phyloP scores from a whole-genome alignment of 2,888 invertebrate species.

The Lycocerus yunnanus region DNA sequence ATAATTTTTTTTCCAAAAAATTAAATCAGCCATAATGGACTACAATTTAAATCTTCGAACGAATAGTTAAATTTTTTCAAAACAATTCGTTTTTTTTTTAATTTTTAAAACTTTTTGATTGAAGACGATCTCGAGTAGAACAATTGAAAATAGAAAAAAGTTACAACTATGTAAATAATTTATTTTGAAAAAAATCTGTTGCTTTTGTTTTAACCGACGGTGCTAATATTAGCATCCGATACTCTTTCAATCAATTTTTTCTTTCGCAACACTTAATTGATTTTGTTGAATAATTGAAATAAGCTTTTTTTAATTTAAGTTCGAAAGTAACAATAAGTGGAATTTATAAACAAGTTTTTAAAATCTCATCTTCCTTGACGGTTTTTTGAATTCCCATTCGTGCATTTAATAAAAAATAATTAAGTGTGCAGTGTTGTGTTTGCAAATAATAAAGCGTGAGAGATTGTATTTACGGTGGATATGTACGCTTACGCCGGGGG shows the following conservation, averaged over 20 bases:
- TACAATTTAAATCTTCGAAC: neutral
- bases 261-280: neutral
- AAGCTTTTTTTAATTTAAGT: neutral
- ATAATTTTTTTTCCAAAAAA: neutral
- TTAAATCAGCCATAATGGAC: neutral
- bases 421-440: conserved; percentile 13
- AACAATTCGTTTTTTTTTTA: neutral
- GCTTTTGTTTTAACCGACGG: neutral
- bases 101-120: neutral
- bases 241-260: neutral
- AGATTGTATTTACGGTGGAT: conserved; percentile 43
- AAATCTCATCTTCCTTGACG: neutral
- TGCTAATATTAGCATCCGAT: neutral
- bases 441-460: conserved; percentile 11
- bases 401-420: neutral
- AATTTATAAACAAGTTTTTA: neutral
- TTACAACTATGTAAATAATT: neutral
- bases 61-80: neutral
- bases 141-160: neutral
- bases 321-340: neutral
- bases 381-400: neutral
- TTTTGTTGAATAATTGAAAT: neutral
- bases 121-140: neutral
- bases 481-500: conserved; percentile 59
- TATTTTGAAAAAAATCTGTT: neutral